Percentiles rank a stretch among this genome's conserved stretches.
Conservation (phyloP, 2,888 invertebrate species). For the Pachycephus smyrnensis region DNA sequence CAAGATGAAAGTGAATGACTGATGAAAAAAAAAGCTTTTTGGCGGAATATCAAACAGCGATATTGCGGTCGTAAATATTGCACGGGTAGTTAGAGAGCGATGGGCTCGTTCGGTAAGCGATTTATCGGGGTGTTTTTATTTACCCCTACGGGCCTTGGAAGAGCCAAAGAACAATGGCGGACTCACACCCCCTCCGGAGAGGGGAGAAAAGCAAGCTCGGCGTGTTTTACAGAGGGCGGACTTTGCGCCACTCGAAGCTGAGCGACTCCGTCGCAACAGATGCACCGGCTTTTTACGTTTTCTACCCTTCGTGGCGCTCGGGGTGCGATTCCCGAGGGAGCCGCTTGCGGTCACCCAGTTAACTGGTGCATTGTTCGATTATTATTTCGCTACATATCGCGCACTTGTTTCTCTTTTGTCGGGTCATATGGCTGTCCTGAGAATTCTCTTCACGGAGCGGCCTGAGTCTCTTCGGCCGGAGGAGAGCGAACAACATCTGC, state of each 20-base stretch:
- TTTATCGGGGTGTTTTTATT: conserved; percentile 46
- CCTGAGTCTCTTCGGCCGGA: background rate
- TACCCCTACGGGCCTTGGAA: conserved; percentile 18
- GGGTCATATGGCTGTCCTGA: background rate
- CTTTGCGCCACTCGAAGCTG: conserved; percentile 3
- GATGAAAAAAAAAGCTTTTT: conserved; percentile 13
- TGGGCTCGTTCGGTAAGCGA: conserved; percentile 37
- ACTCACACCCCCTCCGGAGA: conserved; percentile 36
- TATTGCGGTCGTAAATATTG: conserved; percentile 39
- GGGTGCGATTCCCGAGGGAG: conserved; percentile 49
- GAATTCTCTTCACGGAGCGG: background rate
- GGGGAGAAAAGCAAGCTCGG: conserved; percentile 34
- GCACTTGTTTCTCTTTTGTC: conserved; percentile 65
- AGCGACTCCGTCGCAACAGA: conserved; percentile 45
- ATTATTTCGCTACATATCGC: conserved; percentile 67
- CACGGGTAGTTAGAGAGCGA: conserved; percentile 44
- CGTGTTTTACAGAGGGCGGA: conserved; percentile 45
- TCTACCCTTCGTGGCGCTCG: conserved; percentile 15
- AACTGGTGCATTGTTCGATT: conserved; percentile 67
- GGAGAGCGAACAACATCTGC: background rate
- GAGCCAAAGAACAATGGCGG: conserved; percentile 30
- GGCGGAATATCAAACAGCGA: conserved; percentile 24
- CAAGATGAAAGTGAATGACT: conserved; percentile 15
- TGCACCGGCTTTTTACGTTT: conserved; percentile 43
- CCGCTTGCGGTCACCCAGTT: conserved; percentile 56